Evolutionary conservation across 1,140 invertebrate species (phyloP), one percentile per base, ranked within the genome.

Genomic region (Leptinotarsa texana): DNA sequence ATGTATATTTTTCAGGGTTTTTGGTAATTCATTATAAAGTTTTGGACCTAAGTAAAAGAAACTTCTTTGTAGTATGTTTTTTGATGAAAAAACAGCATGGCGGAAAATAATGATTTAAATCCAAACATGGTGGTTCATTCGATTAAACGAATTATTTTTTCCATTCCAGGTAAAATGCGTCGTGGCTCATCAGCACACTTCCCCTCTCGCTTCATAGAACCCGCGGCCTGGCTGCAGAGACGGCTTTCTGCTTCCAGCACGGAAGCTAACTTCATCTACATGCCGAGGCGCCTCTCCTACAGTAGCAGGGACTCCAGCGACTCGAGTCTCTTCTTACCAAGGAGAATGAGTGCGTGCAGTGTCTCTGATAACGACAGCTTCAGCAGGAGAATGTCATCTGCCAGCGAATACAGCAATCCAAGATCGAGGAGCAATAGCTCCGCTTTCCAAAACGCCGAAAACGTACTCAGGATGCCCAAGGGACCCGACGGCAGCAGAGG

Each of bases 401-500:
- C 83, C 82, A 88, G 86, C 69, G 87, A 87, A 4, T 85, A 81
- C 51, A 87, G 88, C 49, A 80, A 82, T 21, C 80, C 81, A 8
- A 77, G 89, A 27, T 86, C 88, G 0, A 85, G 89, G 71, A 90
- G 88, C 75, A 90, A 89, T 77, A 89, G 88, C 73, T 82, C 87
- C 49, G 85, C 87, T 4, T 82, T 85, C 85, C 83, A 85, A 69
- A 88, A 88, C 79, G 87, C 88, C 18, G 92, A 92, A 66, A 92
- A 92, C 77, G 88, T 94, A 17, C 87, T 94, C n/a, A 89, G 95
- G 49, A 88, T 93, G 84, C 95, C 95, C 0, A 88, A 90, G 73
- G 95, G 94, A 8, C 95, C 95, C 4, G 94, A 96, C 85, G 94
- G 94, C 24, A 93, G 93, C 27, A 88, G 90, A 68, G 95, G 95